These are phyloP conservation scores for Rhinogobius similis DNA, from an alignment of 2,113 vertebrate species.

Conservation along the genomic window DNA sequence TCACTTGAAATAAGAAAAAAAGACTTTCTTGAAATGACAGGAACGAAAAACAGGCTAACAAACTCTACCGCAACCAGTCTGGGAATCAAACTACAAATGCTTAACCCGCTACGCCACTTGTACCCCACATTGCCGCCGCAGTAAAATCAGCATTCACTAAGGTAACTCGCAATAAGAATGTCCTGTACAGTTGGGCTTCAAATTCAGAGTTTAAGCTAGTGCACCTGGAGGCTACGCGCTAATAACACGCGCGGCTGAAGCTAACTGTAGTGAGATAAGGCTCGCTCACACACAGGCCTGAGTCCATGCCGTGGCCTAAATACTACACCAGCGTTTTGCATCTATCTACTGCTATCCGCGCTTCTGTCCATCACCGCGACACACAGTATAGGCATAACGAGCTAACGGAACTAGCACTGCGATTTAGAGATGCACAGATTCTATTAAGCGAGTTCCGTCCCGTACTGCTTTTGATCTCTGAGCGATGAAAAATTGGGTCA, in stretches of 20 bases:
- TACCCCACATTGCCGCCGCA: neutral
- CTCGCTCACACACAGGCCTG: constrained; percentile 29
- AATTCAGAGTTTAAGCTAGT: constrained; percentile 17
- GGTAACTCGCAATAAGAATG: neutral
- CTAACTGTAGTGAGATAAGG: constrained; percentile 39
- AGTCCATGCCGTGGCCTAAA: constrained; percentile 56
- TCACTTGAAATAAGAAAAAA: too few species aligned
- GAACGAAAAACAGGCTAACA: too few species aligned
- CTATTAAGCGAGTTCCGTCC: too few species aligned
- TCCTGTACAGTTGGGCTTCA: constrained; percentile 17
- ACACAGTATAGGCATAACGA: neutral
- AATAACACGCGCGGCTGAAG: constrained; percentile 59
- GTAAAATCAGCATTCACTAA: neutral
- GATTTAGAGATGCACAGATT: too few species aligned
- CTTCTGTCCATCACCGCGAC: neutral
- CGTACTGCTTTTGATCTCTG: too few species aligned
- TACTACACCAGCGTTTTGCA: constrained; percentile 15
- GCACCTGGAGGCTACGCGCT: constrained; percentile 54
- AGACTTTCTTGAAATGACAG: too few species aligned
- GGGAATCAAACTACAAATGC: too few species aligned
- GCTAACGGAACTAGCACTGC: too few species aligned
- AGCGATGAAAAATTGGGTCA: too few species aligned
- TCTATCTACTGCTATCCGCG: neutral
- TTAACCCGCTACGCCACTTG: neutral
- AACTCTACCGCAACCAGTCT: too few species aligned